A percentile compares a stretch with the other conserved stretches of the same genome.
These are phyloP conservation scores for Asteroscopus sphinx DNA, from an alignment of 2,888 invertebrate genomes.

Conservation along the genomic window DNA sequence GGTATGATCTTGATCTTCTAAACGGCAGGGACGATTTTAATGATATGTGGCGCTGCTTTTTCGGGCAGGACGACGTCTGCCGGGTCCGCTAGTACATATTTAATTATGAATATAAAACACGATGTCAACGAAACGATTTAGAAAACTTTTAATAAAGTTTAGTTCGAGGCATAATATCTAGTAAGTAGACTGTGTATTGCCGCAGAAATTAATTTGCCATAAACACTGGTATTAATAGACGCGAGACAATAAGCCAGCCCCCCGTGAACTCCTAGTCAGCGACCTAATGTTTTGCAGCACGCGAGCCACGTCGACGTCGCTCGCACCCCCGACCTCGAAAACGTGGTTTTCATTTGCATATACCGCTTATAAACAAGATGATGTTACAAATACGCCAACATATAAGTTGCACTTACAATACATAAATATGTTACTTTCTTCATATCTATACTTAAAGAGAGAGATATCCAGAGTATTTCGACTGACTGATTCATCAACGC, in stretches of 20 bases:
- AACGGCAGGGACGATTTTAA: no score
- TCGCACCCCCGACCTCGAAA: slow-evolving; percentile 78
- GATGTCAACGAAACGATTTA: slow-evolving; percentile 4
- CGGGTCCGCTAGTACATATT: no score
- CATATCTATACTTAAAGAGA: no score
- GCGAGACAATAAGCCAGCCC: slow-evolving; percentile 86
- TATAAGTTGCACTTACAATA: slow-evolving; percentile 20
- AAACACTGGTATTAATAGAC: slow-evolving; percentile 85
- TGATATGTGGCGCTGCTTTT: no score
- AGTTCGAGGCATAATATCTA: slow-evolving; percentile 34
- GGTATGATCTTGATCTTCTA: no score
- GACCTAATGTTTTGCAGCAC: slow-evolving; percentile 83
- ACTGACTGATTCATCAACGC: no score
- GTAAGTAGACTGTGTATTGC: slow-evolving; percentile 58
- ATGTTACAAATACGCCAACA: slow-evolving; percentile 56
- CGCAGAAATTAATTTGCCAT: slow-evolving; percentile 82
- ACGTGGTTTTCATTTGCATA: slow-evolving; percentile 76
- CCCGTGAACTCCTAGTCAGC: slow-evolving; percentile 77
- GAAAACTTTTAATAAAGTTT: slow-evolving; percentile 7
- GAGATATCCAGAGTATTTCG: no score
- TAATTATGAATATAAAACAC: no score
- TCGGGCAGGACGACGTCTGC: no score
- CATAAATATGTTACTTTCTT: not conserved
- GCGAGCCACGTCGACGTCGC: slow-evolving; percentile 76
- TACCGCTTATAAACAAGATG: slow-evolving; percentile 68